Conservation (phyloP, 2,113 vertebrate genomes). For the Columba livia region DNA sequence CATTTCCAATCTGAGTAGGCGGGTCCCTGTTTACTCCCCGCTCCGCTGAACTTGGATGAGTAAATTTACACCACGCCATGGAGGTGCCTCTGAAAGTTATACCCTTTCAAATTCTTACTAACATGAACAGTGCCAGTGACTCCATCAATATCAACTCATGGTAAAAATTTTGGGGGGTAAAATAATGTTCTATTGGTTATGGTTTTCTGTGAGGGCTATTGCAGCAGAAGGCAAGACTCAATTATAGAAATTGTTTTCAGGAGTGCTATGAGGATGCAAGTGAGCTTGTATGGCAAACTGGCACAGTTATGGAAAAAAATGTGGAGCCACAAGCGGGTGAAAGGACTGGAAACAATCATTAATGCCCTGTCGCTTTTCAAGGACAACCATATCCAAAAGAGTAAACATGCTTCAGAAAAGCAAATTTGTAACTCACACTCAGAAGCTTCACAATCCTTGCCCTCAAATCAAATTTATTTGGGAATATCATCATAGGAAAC, state of each 20-base stretch:
- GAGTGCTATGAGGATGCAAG: neutral
- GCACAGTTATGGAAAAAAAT: neutral
- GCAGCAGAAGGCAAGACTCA: neutral
- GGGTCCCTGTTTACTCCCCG: neutral
- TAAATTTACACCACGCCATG: neutral
- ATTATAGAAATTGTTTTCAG: neutral
- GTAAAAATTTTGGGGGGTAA: neutral
- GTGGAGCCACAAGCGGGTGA: neutral
- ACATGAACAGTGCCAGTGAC: neutral
- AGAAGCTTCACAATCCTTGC: conserved; percentile 50
- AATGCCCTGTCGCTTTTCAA: neutral
- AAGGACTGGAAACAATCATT: neutral
- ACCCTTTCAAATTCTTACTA: neutral
- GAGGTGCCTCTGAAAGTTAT: neutral
- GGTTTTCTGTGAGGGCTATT: neutral
- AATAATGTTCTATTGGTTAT: neutral
- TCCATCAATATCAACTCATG: neutral
- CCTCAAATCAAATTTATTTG: conserved; percentile 78
- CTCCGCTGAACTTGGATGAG: neutral
- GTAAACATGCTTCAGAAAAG: neutral
- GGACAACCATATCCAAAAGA: neutral
- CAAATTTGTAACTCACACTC: conserved; percentile 38
- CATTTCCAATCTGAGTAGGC: neutral
- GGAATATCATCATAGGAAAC: conserved; percentile 71
- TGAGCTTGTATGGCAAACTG: neutral